A percentile compares a stretch with the other conserved stretches of the same genome.
Conservation (phyloP, 2,797 vertebrate species). For the Pipistrellus kuhlii region DNA sequence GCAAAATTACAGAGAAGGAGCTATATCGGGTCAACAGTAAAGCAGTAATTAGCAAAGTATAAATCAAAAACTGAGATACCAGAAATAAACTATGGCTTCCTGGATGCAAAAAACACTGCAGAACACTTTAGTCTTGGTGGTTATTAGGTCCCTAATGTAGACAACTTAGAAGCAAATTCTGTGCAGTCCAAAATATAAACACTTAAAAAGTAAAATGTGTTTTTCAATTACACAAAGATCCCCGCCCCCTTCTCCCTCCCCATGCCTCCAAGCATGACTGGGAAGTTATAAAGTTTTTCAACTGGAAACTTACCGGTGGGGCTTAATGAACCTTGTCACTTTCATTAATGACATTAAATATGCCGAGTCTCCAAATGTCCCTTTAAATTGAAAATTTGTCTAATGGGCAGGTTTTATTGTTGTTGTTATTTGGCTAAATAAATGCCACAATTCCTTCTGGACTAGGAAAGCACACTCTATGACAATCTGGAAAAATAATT, state of each 20-base stretch:
- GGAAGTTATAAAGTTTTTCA: conserved; percentile 63
- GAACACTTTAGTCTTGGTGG: background rate
- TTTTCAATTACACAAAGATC: background rate
- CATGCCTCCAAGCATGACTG: background rate
- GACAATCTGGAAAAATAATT: background rate
- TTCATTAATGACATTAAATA: conserved; percentile 35
- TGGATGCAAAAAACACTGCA: background rate
- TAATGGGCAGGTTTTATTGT: background rate
- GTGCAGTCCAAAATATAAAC: background rate
- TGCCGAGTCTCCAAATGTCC: background rate
- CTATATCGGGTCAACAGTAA: background rate
- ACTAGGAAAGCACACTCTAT: background rate
- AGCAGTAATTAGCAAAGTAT: background rate
- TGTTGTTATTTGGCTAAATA: conserved; percentile 19
- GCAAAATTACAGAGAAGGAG: background rate
- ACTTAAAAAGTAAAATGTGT: background rate
- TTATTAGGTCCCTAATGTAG: background rate
- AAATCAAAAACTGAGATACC: background rate
- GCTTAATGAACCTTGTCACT: conserved; percentile 29
- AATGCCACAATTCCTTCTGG: conserved; percentile 31
- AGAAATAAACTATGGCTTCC: background rate
- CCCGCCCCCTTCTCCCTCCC: rapidly evolving
- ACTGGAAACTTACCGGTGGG: conserved; percentile 45
- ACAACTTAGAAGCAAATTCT: background rate
- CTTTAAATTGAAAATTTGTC: conserved; percentile 21